Base-by-base conservation (phyloP, 2,888 invertebrate species). In the Campaea margaritaria region DNA sequence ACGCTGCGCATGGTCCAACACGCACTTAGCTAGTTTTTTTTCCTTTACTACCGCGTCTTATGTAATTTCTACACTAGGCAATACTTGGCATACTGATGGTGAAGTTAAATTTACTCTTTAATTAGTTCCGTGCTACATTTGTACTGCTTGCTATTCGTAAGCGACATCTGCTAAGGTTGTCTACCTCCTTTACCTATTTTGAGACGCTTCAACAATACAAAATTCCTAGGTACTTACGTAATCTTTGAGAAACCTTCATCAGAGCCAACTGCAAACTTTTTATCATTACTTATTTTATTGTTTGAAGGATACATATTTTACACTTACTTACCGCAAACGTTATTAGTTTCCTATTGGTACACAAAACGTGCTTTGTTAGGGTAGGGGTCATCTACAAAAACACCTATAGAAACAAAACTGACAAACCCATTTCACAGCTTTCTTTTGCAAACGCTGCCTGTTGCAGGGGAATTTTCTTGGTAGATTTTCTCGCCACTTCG, bases 1-100 rank as follows among this genome's bases (percentile, higher is more conserved):
- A 21, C 21, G 5, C 21, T 3, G 5, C 21, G 5, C 3, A 21
- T 21, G 21, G 21, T 21, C 21, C 21, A 21, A 21, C 21, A 21
- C 21, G 21, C 21, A 21, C 21, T 3, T 21, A 5, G 21, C 21
- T 5, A 2, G 21, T 21, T 21, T 21, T 21, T n/a, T 68, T 70
- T 64, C 64, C 67, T 66, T 66, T 61, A 72, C 68, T 76, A 56
- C 72, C 68, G 70, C 59, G 58, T 73, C 67, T 81, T 83, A 72
- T 70, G 74, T 73, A 76, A 78, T 68, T 72, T 68, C 44, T 56
- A 61, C 58, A 65, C 62, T 52, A 14, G 39, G 46, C 10, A 50
- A 51, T 43, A 39, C 41, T 59, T 39, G 41, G 62, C 60, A 64
- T 62, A 52, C 75, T 70, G 65, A 84, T 78, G 58, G 47, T 57